Evolutionary conservation across 2,888 invertebrate species (phyloP).

Genomic region (Anthoptus insignis): DNA sequence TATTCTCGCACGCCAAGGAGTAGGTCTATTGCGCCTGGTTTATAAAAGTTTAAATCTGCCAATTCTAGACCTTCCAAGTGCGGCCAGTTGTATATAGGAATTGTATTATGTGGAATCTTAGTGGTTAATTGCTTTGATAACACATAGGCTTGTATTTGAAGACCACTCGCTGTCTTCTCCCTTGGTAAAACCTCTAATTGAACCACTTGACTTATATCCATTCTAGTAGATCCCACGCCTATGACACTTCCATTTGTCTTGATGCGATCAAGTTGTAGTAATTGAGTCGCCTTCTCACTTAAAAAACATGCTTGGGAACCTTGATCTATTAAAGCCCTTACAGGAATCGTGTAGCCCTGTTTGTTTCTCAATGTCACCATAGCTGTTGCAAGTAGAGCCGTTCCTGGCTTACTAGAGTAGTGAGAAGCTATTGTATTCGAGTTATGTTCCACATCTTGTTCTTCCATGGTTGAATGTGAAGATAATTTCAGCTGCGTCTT

Average conservation of each 20-base stretch:
- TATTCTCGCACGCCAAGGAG: conserved; percentile 48
- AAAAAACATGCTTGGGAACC: conserved; percentile 45
- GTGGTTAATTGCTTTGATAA: conserved; percentile 46
- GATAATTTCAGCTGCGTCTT: neutral
- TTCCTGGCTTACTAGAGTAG: neutral
- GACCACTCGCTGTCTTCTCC: conserved; percentile 18
- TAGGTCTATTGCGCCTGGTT: conserved; percentile 46
- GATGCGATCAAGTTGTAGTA: conserved; percentile 30
- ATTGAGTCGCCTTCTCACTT: conserved; percentile 42
- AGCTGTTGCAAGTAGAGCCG: conserved; percentile 10
- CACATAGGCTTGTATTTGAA: conserved; percentile 40
- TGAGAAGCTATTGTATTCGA: conserved; percentile 8
- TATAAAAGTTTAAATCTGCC: conserved; percentile 19
- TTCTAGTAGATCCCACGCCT: conserved; percentile 30
- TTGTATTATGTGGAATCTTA: conserved; percentile 37
- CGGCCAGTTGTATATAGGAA: conserved; percentile 34
- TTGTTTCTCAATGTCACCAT: conserved; percentile 1
- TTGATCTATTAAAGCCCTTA: conserved; percentile 38
- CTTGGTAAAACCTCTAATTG: conserved; percentile 36
- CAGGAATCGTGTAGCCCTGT: neutral
- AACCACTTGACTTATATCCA: conserved; percentile 36
- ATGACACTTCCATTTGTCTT: conserved; percentile 29
- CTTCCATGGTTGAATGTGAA: neutral
- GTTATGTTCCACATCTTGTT: neutral
- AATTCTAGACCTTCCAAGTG: conserved; percentile 30